Evolutionary conservation across 2,888 invertebrate genomes (phyloP), one percentile per base, ranked within the genome.

Genomic region (Dynastes tityus): DNA sequence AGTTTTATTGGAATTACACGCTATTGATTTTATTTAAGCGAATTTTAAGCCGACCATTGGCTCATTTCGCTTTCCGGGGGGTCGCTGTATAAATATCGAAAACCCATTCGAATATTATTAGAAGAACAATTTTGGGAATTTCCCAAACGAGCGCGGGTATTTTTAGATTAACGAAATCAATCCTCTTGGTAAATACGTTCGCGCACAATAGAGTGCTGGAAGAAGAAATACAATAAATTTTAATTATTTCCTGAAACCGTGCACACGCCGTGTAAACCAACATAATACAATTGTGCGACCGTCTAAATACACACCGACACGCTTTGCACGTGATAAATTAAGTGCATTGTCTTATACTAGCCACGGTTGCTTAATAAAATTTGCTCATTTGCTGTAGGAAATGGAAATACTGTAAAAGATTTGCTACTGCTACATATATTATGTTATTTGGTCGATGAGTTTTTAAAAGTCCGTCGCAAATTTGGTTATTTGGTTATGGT

Each of bases 211-310:
- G 3, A 16, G 22, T 27, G 29, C 27, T 61, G 61, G 29, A 29
- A 61, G 61, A 61, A 61, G 61, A 61, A 61, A 27, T 22, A 61
- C 61, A 27, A 61, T 61, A 61, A 61, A 61, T 61, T 61, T 27
- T 61, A 61, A 61, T 61, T 61, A 27, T 61, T 61, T 61, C 4
- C 29, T 13, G 61, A 4, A 61, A 11, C 22, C 61, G 61, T 61
- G 27, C 11, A 9, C 61, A 22, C 13, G 53, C 22, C 27, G 27
- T 29, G 11, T 6, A 61, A 29, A 29, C 11, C 29, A 11, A 22
- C 27, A 13, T 61, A 27, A 61, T 29, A 9, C 61, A 27, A 61
- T 61, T 16, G 22, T 9, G 61, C 22, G 29, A 1, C 29, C 22
- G 27, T 29, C 11, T 22, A 29, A 61, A 61, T 11, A 11, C 27